Evolutionary conservation across 2,888 invertebrate genomes (phyloP).

Genomic region (Craniophora ligustri): DNA sequence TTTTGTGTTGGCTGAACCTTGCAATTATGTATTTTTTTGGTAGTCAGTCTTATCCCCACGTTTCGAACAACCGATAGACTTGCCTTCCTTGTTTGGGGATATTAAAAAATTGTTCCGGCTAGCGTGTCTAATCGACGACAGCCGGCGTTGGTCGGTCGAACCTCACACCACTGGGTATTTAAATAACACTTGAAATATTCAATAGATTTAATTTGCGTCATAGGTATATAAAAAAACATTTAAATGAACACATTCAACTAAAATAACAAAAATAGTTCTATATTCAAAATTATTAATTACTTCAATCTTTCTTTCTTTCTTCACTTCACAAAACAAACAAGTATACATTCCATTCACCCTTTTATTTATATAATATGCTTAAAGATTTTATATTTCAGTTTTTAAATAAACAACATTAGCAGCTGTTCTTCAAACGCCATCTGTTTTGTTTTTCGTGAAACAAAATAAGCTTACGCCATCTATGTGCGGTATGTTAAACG

Average conservation of each 20-base stretch:
- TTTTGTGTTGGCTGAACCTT: no score
- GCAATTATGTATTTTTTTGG: not conserved
- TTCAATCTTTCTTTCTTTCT: no score
- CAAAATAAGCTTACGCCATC: constrained; percentile 70
- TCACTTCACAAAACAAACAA: no score
- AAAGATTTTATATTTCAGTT: no score
- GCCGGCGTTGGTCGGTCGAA: constrained; percentile 74
- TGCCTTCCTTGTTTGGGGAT: constrained; percentile 85
- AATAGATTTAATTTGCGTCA: no score
- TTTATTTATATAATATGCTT: no score
- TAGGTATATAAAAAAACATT: no score
- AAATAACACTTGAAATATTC: constrained; percentile 42
- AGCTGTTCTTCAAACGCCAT: constrained; percentile 69
- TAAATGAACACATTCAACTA: no score
- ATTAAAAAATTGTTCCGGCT: constrained; percentile 89
- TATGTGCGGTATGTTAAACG: constrained; percentile 61
- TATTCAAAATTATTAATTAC: no score
- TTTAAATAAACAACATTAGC: not conserved
- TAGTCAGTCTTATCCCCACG: constrained; percentile 62
- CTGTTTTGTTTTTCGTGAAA: constrained; percentile 57
- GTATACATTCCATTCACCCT: no score
- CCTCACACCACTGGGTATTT: constrained; percentile 56
- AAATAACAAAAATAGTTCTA: no score
- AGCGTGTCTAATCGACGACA: constrained; percentile 86
- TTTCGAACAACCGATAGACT: constrained; percentile 65